Conservation (phyloP, 2,888 invertebrate genomes). For the Hypolimnas misippus region DNA sequence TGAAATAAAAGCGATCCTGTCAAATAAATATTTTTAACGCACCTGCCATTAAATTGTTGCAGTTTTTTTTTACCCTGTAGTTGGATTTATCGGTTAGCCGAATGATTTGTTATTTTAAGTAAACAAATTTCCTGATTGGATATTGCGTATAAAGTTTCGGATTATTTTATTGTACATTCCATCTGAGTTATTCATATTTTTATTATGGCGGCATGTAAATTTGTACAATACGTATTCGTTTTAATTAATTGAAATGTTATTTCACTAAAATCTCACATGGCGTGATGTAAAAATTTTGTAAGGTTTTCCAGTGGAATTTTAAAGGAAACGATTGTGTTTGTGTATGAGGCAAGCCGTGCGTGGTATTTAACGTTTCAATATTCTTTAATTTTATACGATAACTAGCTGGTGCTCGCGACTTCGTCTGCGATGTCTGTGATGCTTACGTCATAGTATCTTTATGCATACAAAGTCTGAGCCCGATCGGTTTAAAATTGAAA, state of each 20-base stretch:
- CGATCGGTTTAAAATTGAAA: no score
- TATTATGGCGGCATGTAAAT: conserved; percentile 8
- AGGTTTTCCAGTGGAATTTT: neutral
- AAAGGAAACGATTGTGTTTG: neutral
- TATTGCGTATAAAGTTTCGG: conserved; percentile 17
- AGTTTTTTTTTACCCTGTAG: conserved; percentile 25
- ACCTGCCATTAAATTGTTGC: conserved; percentile 36
- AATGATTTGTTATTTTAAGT: conserved; percentile 33
- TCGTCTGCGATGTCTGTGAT: no score
- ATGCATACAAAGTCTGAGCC: no score
- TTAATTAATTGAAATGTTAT: conserved; percentile 13
- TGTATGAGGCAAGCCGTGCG: no score
- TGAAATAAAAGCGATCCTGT: conserved; percentile 24
- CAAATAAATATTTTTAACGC: conserved; percentile 40
- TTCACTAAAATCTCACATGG: neutral
- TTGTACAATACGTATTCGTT: conserved; percentile 1
- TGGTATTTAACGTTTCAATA: no score
- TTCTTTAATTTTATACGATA: no score
- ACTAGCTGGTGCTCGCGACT: no score
- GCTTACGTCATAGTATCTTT: no score
- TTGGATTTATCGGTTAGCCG: conserved; percentile 30
- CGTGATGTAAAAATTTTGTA: neutral
- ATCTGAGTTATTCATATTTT: conserved; percentile 21
- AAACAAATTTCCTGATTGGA: conserved; percentile 32
- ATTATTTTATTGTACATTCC: conserved; percentile 26